Evolutionary conservation across 1,140 invertebrate species (phyloP).

Genomic region (Geopemphigus sp.): DNA sequence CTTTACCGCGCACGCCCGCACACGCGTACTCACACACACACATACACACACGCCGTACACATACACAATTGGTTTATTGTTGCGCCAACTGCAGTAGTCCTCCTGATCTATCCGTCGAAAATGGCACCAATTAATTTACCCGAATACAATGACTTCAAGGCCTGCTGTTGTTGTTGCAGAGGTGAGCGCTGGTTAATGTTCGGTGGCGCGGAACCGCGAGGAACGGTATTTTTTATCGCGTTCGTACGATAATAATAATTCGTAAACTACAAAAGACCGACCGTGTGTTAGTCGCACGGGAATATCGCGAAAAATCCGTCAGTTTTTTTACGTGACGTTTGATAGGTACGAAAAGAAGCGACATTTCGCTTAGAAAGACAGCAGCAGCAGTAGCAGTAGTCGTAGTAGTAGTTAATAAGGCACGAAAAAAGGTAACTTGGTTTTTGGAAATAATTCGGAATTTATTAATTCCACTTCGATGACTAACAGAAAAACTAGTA

Average conservation of each 20-base stretch:
- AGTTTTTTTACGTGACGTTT: neutral
- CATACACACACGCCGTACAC: neutral
- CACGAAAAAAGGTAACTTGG: no score
- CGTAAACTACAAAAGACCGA: neutral
- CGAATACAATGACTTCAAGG: slow-evolving; percentile 44
- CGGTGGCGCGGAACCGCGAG: slow-evolving; percentile 32
- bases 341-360: neutral
- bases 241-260: slow-evolving; percentile 18
- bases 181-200: slow-evolving; percentile 31
- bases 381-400: no score
- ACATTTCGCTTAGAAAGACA: neutral
- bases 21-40: neutral
- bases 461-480: no score
- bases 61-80: slow-evolving; percentile 37
- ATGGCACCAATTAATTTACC: slow-evolving; percentile 43
- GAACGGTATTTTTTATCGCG: slow-evolving; percentile 24
- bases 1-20: no score
- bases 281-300: neutral
- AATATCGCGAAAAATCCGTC: slow-evolving; percentile 15
- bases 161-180: neutral
- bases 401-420: no score
- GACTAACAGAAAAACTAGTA: no score
- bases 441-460: no score
- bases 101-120: slow-evolving; percentile 36
- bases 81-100: slow-evolving; percentile 25